Evolutionary conservation across 2,113 vertebrate species (phyloP), one percentile per base, ranked within the genome.

Genomic region (Oreochromis spilurus): DNA sequence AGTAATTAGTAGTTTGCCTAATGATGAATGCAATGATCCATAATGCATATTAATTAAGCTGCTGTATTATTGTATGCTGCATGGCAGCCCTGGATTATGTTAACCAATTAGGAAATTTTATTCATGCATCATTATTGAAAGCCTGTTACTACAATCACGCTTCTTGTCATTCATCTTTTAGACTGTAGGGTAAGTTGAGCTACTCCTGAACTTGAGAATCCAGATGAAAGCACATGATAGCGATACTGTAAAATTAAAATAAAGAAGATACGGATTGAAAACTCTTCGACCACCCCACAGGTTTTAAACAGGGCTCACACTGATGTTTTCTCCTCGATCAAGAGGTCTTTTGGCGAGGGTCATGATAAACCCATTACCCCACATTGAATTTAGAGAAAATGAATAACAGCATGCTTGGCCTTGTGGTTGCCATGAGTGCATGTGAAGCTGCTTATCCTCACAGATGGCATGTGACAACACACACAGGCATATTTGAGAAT

Each of bases 401-500:
- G 86, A 91, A 86, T 70, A 77, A 87, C 94, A 48, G 81, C 89
- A 88, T 24, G 95, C 78, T 93, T 1, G 38, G 72, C 82, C 89
- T 93, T 92, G 87, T 90, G 92, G 86, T 89, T 58, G 84, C 82
- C 84, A 24, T 89, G 84, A 93, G 85, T 86, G 87, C 94, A 94
- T 67, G 91, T 93, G 95, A 94, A 88, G 75, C 88, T 84, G 34
- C 87, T 96, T 93, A 96, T 89, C 86, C 24, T 53, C 78, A 84
- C 81, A 67, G 85, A 81, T 83, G 83, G 62, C 95, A 96, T 94
- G 96, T 96, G 95, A 96, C 92, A 84, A 62, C 70, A 85, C 81
- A 81, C 79, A 81, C 58, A 67, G 52, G 67, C 70, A 82, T 75
- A 82, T 79, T 85, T 70, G 81, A 52, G 54, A 40, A 54, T 34